These are phyloP conservation scores for Eupithecia pulchellata DNA, from an alignment of 2,888 invertebrate species.

Conservation along the genomic window DNA sequence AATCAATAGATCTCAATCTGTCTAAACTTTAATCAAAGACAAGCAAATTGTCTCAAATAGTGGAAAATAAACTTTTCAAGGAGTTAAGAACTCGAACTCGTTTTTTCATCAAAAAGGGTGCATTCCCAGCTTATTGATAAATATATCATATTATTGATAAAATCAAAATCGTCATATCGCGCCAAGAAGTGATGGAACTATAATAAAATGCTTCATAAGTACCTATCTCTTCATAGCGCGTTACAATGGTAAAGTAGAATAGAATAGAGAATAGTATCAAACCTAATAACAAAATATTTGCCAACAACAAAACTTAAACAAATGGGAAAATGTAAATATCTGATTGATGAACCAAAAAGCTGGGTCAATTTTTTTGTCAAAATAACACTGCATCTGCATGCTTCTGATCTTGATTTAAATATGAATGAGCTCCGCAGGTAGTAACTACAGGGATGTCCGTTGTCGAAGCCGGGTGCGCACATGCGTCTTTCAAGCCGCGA, in stretches of 20 bases:
- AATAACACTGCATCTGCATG: conserved; percentile 33
- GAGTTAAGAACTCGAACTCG: background rate
- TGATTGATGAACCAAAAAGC: background rate
- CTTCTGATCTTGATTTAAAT: conserved; percentile 33
- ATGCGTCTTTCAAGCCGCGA: conserved; percentile 61
- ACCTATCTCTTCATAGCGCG: too few relatives aligned
- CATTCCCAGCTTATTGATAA: too few relatives aligned
- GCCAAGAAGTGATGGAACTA: too few relatives aligned
- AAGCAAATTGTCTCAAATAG: background rate
- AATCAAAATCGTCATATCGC: too few relatives aligned
- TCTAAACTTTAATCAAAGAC: conserved; percentile 19
- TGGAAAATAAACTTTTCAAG: background rate
- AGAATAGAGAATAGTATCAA: too few relatives aligned
- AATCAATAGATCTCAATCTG: conserved; percentile 45
- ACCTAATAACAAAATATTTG: background rate
- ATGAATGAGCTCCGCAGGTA: conserved; percentile 51
- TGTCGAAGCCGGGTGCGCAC: conserved; percentile 57
- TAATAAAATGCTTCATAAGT: too few relatives aligned
- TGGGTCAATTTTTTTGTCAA: background rate
- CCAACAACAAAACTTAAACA: background rate
- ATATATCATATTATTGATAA: too few relatives aligned
- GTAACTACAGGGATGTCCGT: conserved; percentile 44
- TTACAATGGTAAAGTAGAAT: too few relatives aligned
- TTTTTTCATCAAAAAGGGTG: background rate
- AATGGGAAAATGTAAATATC: background rate